phyloP scores from a whole-genome alignment of 2,113 vertebrate genomes.

The Murina feae region DNA sequence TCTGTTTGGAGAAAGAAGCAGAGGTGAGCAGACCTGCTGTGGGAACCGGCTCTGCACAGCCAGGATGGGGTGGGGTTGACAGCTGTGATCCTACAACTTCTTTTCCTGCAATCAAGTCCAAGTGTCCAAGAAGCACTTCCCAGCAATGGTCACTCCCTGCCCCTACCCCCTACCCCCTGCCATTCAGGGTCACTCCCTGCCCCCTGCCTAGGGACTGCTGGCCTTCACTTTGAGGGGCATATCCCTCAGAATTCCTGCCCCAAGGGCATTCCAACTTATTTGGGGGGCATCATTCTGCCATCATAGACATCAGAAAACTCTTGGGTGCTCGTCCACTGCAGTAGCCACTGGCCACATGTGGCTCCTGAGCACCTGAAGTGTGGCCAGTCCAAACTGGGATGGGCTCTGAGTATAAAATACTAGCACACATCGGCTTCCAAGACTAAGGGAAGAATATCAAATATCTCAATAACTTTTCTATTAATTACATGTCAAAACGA shows the following conservation, averaged over 20 bases:
- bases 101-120: background rate
- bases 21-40: background rate
- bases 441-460: background rate
- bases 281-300: background rate
- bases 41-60: too few species aligned
- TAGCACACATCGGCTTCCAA: background rate
- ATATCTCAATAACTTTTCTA: background rate
- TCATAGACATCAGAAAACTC: background rate
- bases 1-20: slow-evolving; percentile 50
- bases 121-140: background rate
- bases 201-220: background rate
- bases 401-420: background rate
- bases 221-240: background rate
- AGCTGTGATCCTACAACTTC: background rate
- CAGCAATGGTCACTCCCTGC: background rate
- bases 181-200: too few species aligned
- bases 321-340: too few species aligned
- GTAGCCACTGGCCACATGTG: background rate
- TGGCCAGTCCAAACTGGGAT: background rate
- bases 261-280: background rate
- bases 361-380: background rate
- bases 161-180: background rate
- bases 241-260: background rate
- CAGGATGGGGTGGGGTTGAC: background rate
- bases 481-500: background rate